Conservation (phyloP, 2,797 vertebrate species). For the Bufotes viridis region DNA sequence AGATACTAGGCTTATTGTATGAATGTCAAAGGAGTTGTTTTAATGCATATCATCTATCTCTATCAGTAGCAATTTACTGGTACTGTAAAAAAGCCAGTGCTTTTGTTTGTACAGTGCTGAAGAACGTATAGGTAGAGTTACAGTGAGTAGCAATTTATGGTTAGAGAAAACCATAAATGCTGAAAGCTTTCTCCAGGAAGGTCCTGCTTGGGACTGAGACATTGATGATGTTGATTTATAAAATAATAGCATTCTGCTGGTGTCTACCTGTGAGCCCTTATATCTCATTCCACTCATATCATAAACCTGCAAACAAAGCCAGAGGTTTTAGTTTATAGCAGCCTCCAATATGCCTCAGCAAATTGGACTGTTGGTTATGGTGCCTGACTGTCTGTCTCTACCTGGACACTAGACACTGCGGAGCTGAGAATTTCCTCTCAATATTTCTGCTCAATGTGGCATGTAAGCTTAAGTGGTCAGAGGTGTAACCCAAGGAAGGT, state of each 20-base stretch:
- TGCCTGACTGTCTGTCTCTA: constrained; percentile 63
- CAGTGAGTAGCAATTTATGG: constrained; percentile 52
- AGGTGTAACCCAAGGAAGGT: constrained; percentile 61
- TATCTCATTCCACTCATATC: constrained; percentile 53
- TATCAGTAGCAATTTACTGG: constrained; percentile 26
- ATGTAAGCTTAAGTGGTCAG: constrained; percentile 60
- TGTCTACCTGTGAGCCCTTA: constrained; percentile 52
- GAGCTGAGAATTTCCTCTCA: constrained; percentile 58
- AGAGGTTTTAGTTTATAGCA: constrained; percentile 52
- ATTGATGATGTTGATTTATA: constrained; percentile 59
- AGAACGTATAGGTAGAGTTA: constrained; percentile 35
- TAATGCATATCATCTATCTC: constrained; percentile 22
- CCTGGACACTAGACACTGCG: constrained; percentile 60
- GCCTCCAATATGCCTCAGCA: constrained; percentile 49
- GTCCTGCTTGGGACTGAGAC: constrained; percentile 35
- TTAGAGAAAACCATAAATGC: constrained; percentile 19
- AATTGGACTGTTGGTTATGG: constrained; percentile 60
- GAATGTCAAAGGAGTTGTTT: constrained; percentile 30
- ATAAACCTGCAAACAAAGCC: constrained; percentile 55
- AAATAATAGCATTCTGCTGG: constrained; percentile 51
- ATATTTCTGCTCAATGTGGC: constrained; percentile 62
- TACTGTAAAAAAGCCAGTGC: constrained; percentile 40
- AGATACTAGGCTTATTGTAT: constrained; percentile 24
- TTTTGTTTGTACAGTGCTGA: constrained; percentile 41
- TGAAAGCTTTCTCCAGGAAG: constrained; percentile 9